Evolutionary conservation across 2,113 vertebrate species (phyloP), one percentile per base, ranked within the genome.

Genomic region (Clarias batrachus): DNA sequence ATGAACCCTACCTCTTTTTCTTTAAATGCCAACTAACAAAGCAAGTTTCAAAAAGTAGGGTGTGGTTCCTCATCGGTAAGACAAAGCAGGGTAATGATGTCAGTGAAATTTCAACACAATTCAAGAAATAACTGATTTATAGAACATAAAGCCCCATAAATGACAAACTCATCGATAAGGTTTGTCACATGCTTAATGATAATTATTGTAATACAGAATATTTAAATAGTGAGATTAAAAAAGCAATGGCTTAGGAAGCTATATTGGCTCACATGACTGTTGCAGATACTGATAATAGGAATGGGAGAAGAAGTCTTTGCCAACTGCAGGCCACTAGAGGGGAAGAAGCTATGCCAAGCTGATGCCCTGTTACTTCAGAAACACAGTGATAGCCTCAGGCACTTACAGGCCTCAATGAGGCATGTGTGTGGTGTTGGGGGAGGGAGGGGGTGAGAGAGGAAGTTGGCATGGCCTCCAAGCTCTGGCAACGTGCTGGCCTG

Each of bases 401-500:
- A 56, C 86, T 85, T 87, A 90, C 85, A 86, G 80, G 83, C 81
- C 88, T 62, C 85, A 87, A 77, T 85, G 74, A 63, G 17, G 85
- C 27, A 65, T 86, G 56, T 81, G 85, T 73, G 37, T 81, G 56
- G 79, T 17, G n/a, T 56, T 70, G 63, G 21, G 66, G 37, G 37
- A 21, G 14, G 23, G 33, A 30, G 54, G 79, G 57, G 81, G 88
- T 37, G 82, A 84, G 68, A 54, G 56, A 87, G 87, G 90, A 87
- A 76, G 59, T 56, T 76, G 82, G 83, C 81, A 89, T 91, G 85
- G 84, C 33, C 85, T 85, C 87, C 84, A 86, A 88, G 85, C 84
- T 84, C 85, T 93, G 92, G 90, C 92, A 93, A 89, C 70, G 65
- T 91, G 60, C 73, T 87, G 82, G 88, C 59, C 89, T 91, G 90